phyloP scores from a whole-genome alignment of 2,888 invertebrate genomes.

The Dasysyrphus albostriatus region DNA sequence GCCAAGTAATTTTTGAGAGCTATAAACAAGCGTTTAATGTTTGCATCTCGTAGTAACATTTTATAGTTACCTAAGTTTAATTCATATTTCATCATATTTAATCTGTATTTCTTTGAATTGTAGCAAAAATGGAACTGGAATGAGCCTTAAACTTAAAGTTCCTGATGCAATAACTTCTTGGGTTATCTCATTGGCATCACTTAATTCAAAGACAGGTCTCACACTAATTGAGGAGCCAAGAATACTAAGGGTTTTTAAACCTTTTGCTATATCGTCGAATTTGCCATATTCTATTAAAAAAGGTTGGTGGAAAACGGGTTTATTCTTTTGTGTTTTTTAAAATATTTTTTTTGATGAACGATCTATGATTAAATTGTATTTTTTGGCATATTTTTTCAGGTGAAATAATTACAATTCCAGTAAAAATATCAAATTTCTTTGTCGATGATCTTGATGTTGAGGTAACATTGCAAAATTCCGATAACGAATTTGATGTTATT shows the following conservation, averaged over 20 bases:
- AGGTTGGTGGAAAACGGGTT: slow-evolving; percentile 83
- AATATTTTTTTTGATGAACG: too few species aligned
- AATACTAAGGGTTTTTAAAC: slow-evolving; percentile 89
- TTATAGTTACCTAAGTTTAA: too few species aligned
- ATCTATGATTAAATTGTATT: too few species aligned
- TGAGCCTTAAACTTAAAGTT: slow-evolving; percentile 85
- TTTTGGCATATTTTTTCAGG: not conserved
- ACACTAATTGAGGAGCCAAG: slow-evolving; percentile 88
- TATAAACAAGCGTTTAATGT: too few species aligned
- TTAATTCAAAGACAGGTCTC: slow-evolving; percentile 89
- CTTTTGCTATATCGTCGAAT: slow-evolving; percentile 90
- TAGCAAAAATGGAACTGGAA: slow-evolving; percentile 84
- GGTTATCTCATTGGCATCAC: slow-evolving; percentile 91
- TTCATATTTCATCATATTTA: too few species aligned
- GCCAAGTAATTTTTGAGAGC: too few species aligned
- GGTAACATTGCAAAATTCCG: slow-evolving; percentile 81
- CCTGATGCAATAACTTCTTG: slow-evolving; percentile 92
- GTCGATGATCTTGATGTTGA: slow-evolving; percentile 90
- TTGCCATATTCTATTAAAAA: slow-evolving; percentile 90
- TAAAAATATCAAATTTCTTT: slow-evolving; percentile 86
- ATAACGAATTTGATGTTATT: not conserved
- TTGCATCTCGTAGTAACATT: too few species aligned
- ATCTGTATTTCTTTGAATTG: not conserved
- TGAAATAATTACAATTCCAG: slow-evolving; percentile 20
- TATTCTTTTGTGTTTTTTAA: too few species aligned